Evolutionary conservation across 1,140 invertebrate species (phyloP).

Genomic region (Caenorhabditis latens): DNA sequence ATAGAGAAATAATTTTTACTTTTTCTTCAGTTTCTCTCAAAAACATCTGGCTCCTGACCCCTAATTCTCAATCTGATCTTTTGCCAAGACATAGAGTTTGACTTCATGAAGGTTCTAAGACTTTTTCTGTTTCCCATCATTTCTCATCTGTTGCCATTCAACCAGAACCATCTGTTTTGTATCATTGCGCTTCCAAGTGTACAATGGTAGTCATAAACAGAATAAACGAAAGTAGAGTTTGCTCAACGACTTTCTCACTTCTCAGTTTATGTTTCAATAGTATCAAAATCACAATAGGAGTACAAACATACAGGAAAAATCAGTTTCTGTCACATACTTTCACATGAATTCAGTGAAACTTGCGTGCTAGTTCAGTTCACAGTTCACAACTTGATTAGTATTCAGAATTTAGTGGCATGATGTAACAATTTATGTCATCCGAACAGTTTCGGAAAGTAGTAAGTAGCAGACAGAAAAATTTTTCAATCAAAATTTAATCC

Average conservation of each 20-base stretch:
- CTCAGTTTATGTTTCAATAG: background rate
- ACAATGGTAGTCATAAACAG: no score
- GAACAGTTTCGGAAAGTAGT: background rate
- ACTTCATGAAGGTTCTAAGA: constrained; percentile 12
- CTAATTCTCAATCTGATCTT: background rate
- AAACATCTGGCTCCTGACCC: constrained; percentile 10
- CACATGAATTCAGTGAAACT: background rate
- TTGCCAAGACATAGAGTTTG: background rate
- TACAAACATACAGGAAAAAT: background rate
- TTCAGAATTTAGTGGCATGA: background rate
- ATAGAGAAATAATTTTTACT: background rate
- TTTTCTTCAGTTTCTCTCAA: background rate
- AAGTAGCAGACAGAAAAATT: background rate
- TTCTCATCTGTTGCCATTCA: constrained; percentile 25
- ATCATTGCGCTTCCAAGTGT: background rate
- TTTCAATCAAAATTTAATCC: background rate
- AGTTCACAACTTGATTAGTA: background rate
- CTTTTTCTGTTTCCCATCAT: background rate
- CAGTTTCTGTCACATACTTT: background rate
- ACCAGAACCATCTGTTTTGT: constrained; percentile 22
- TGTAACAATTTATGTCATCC: background rate
- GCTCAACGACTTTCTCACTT: background rate
- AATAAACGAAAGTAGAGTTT: background rate
- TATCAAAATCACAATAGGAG: background rate
- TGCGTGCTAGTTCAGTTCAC: background rate